Evolutionary conservation across 1,140 invertebrate genomes (phyloP).

Genomic region (Bradynema listronoti): DNA sequence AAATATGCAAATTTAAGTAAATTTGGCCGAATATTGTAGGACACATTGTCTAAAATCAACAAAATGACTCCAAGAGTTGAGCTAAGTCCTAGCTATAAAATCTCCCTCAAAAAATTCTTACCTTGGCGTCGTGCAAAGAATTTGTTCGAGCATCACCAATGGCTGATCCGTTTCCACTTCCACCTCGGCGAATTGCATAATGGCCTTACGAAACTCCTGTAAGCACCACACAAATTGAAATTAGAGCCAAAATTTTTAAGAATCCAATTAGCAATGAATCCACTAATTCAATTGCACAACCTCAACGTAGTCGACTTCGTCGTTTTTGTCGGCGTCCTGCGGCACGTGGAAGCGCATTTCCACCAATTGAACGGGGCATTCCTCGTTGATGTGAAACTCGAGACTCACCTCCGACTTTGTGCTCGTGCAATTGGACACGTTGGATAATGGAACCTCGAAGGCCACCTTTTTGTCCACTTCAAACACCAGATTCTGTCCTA

Average conservation of each 20-base stretch:
- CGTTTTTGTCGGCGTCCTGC: slow-evolving; percentile 65
- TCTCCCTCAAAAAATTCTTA: slow-evolving; percentile 58
- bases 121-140: slow-evolving; percentile 95
- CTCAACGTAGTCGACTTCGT: slow-evolving; percentile 72
- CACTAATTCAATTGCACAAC: slow-evolving; percentile 31
- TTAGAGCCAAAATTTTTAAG: background rate
- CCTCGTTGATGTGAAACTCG: slow-evolving; percentile 98
- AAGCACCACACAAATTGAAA: slow-evolving; percentile 14
- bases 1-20: background rate
- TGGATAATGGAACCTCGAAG: slow-evolving; percentile 89
- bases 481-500: slow-evolving; percentile 78
- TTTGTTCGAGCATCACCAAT: slow-evolving; percentile 88
- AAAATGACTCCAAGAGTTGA: slow-evolving; percentile 68
- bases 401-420: slow-evolving; percentile 92
- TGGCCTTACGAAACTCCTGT: slow-evolving; percentile 77
- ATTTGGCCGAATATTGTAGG: slow-evolving; percentile 76
- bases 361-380: slow-evolving; percentile 87
- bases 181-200: slow-evolving; percentile 92
- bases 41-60: slow-evolving; percentile 90
- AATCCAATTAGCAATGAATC: background rate
- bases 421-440: slow-evolving; percentile 81
- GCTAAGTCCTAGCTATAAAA: background rate
- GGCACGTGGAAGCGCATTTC: slow-evolving; percentile 98
- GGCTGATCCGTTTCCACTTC: slow-evolving; percentile 92
- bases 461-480: slow-evolving; percentile 73